phyloP scores from a whole-genome alignment of 2,797 vertebrate species.

The Dallia pectoralis region DNA sequence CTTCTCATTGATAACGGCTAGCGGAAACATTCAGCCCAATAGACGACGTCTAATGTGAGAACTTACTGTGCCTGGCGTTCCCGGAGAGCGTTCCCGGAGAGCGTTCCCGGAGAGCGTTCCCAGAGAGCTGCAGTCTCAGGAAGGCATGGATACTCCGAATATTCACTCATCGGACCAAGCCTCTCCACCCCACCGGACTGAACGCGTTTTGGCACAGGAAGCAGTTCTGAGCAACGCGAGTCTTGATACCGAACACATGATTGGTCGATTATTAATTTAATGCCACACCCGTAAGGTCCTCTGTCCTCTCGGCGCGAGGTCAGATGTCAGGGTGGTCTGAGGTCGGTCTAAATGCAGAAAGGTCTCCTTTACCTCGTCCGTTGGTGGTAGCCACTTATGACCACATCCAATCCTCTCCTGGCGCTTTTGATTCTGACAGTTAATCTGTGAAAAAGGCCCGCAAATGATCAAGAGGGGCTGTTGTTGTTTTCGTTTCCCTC shows the following conservation, averaged over 20 bases:
- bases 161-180: slow-evolving; percentile 37
- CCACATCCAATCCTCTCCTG: slow-evolving; percentile 30
- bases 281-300: background rate
- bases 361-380: background rate
- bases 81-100: too few relatives aligned
- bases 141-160: slow-evolving; percentile 29
- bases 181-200: background rate
- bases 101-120: too few relatives aligned
- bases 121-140: slow-evolving; percentile 13
- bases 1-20: slow-evolving; percentile 43
- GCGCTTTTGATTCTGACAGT: slow-evolving; percentile 55
- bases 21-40: slow-evolving; percentile 52
- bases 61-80: slow-evolving; percentile 54
- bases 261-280: background rate
- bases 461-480: slow-evolving; percentile 67
- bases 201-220: background rate
- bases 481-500: slow-evolving; percentile 67
- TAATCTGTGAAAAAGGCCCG: slow-evolving; percentile 58
- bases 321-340: slow-evolving; percentile 1
- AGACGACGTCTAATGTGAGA: slow-evolving; percentile 60
- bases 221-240: background rate
- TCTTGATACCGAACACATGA: background rate
- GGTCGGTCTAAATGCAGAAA: slow-evolving; percentile 5
- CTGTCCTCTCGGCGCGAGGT: background rate
- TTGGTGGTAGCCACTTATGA: slow-evolving; percentile 7